Evolutionary conservation across 2,888 invertebrate species (phyloP).

Genomic region (Trichopoda pennipes): DNA sequence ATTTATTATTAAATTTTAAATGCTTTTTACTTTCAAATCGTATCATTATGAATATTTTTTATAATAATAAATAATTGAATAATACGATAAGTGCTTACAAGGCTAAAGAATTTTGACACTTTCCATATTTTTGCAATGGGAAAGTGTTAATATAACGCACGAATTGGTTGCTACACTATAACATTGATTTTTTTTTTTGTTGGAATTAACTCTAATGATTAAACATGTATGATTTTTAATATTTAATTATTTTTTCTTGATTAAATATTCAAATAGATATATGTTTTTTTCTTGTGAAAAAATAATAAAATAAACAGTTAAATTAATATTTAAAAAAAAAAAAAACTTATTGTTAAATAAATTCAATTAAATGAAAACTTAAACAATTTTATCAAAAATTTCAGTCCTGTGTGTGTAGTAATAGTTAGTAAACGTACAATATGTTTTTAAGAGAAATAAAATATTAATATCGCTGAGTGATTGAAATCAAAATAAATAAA

Average conservation of each 20-base stretch:
- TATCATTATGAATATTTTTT: conserved; percentile 36
- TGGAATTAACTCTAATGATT: conserved; percentile 37
- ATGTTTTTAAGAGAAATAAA: conserved; percentile 12
- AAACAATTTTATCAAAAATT: conserved; percentile 15
- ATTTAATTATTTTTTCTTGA: conserved; percentile 13
- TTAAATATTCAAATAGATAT: conserved; percentile 17
- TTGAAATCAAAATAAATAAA: conserved; percentile 31
- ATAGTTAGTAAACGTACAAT: background rate
- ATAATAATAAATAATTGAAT: conserved; percentile 9
- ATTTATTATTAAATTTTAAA: conserved; percentile 41
- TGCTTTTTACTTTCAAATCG: conserved; percentile 30
- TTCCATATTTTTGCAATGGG: background rate
- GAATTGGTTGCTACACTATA: conserved; percentile 58
- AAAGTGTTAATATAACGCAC: conserved; percentile 52
- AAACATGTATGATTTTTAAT: conserved; percentile 42
- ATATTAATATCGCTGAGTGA: conserved; percentile 57
- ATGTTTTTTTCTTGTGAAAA: conserved; percentile 4
- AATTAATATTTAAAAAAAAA: background rate
- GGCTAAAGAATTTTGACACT: conserved; percentile 44
- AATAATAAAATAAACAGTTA: conserved; percentile 17
- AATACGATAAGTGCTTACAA: conserved; percentile 28
- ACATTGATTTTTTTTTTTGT: conserved; percentile 36
- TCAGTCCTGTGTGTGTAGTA: conserved; percentile 35
- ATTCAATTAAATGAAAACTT: conserved; percentile 13
- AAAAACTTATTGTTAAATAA: conserved; percentile 27